phyloP scores from a whole-genome alignment of 2,797 vertebrate genomes.

The Thunnus albacares region DNA sequence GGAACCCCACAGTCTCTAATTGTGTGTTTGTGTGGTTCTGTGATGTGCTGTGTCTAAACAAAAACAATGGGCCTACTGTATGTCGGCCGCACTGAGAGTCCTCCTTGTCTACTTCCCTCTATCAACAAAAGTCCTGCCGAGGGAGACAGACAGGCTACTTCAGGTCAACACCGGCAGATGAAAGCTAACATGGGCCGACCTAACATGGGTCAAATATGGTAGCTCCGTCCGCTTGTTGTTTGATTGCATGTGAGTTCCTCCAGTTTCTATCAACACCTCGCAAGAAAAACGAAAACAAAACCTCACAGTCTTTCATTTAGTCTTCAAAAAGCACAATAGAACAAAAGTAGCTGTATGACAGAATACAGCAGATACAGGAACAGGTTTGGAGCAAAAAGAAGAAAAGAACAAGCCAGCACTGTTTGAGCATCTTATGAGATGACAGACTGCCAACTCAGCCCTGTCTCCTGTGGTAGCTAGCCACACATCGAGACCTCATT shows the following conservation, averaged over 20 bases:
- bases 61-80: slow-evolving; percentile 73
- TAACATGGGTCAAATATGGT: slow-evolving; percentile 5
- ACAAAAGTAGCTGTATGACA: slow-evolving; percentile 24
- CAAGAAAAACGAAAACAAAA: slow-evolving; percentile 43
- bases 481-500: slow-evolving; percentile 63
- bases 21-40: slow-evolving; percentile 75
- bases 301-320: slow-evolving; percentile 29
- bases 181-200: slow-evolving; percentile 32
- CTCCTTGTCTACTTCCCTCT: slow-evolving; percentile 58
- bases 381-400: slow-evolving; percentile 39
- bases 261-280: slow-evolving; percentile 17
- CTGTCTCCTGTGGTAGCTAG: slow-evolving; percentile 57
- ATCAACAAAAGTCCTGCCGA: slow-evolving; percentile 40
- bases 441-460: slow-evolving; percentile 74
- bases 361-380: slow-evolving; percentile 28
- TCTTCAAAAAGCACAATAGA: slow-evolving; percentile 41
- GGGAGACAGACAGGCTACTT: slow-evolving; percentile 45
- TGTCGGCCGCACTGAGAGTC: slow-evolving; percentile 47
- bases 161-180: slow-evolving; percentile 44
- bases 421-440: slow-evolving; percentile 60
- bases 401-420: slow-evolving; percentile 51
- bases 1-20: slow-evolving; percentile 72
- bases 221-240: slow-evolving; percentile 4
- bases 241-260: slow-evolving; percentile 22
- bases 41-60: slow-evolving; percentile 76